Conservation (phyloP, 1,140 invertebrate species). For the Hirudo medicinalis region DNA sequence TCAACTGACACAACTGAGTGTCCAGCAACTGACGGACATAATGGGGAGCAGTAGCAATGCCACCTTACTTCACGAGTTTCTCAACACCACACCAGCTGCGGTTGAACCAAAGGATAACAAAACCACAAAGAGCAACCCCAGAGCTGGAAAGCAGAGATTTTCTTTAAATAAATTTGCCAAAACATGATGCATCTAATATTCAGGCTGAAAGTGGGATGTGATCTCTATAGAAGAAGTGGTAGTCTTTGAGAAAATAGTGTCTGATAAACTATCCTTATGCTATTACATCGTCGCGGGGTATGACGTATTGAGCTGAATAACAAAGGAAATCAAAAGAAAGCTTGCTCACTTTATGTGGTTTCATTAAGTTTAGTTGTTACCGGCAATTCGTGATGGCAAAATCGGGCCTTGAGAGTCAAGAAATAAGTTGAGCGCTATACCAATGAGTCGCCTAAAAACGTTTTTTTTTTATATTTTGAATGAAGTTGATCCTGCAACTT, state of each 20-base stretch:
- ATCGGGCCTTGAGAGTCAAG: too few relatives aligned
- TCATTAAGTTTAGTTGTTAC: too few relatives aligned
- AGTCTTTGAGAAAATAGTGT: not conserved
- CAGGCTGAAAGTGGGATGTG: not conserved
- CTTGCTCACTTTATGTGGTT: too few relatives aligned
- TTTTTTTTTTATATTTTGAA: too few relatives aligned
- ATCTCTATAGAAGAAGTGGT: not conserved
- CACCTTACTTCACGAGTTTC: slow-evolving; percentile 38
- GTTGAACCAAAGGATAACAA: slow-evolving; percentile 13
- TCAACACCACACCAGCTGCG: slow-evolving; percentile 31
- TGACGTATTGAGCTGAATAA: too few relatives aligned
- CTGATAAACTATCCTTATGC: too few relatives aligned
- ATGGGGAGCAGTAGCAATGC: slow-evolving; percentile 48
- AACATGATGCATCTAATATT: not conserved
- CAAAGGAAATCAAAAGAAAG: too few relatives aligned
- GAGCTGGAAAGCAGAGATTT: not conserved
- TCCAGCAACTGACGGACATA: slow-evolving; percentile 51
- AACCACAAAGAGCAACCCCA: not conserved
- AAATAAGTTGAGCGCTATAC: too few relatives aligned
- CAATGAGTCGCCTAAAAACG: too few relatives aligned
- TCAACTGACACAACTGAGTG: slow-evolving; percentile 48
- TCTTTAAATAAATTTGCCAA: not conserved
- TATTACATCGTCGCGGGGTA: too few relatives aligned
- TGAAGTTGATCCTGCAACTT: too few relatives aligned
- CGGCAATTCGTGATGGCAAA: too few relatives aligned